Base-by-base conservation (phyloP, 1,140 invertebrate genomes). In the Mactra quadrangularis region DNA sequence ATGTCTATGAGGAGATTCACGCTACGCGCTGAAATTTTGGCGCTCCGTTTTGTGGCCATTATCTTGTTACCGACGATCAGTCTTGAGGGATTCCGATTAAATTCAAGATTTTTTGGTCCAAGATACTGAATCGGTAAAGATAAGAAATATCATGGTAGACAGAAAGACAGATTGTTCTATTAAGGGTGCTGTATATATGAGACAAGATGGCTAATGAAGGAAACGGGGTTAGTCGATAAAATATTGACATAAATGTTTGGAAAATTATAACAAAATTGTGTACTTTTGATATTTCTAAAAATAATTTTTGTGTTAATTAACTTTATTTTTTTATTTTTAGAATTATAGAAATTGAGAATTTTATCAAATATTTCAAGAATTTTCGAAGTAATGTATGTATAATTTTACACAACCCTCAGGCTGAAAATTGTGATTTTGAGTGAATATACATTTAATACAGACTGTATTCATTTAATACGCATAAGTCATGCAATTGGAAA, bases 111-210 rank as follows among this genome's bases (percentile, higher is more conserved):
- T 72, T 57, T 71, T 57, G 29, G 70, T 72, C 45, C 52, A 22
- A 55, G 70, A 72, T 72, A 72, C 27, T n/a, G 29, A 27, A 31
- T 29, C 38, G 7, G 11, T 22, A 41, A 25, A 68, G 64, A 72
- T 55, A 72, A 72, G 50, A 19, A 41, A 55, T 57, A 72, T 72
- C 55, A 72, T 22, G 47, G 7, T 33, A 19, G 68, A 71, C 68
- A 71, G 70, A 72, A 72, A 72, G 70, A 72, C 70, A 72, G 70
- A 72, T 72, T 72, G 52, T 52, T 72, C 27, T 41, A 55, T 72
- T 72, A 72, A 6, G 35, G 17, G 22, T 55, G 17, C 70, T 35
- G 70, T 72, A n/a, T n/a, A n/a, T 38, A 50, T 38, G 6, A 50
- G 64, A 68, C 41, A 27, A 25, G 47, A 47, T 47, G 64, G 38